Evolutionary conservation across 2,888 invertebrate species (phyloP), one percentile per base, ranked within the genome.

Genomic region (Xylocampa areola): DNA sequence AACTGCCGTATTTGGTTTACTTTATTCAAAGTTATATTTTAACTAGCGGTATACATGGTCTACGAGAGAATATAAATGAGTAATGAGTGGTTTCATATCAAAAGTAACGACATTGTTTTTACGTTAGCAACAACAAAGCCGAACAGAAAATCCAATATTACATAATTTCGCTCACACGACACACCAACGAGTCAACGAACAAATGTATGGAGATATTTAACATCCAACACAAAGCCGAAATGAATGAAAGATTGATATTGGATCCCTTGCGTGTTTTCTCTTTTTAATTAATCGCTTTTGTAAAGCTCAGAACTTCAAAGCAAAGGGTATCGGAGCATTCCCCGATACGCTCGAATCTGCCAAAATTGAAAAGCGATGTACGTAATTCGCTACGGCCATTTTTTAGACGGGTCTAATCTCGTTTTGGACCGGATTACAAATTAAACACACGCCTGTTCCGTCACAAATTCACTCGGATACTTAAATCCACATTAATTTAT

Each of bases 281-380:
- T 80, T 87, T 86, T 86, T 84, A 86, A 87, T 87, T 85, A 87
- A 84, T 86, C 79, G 78, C 82, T 79, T 78, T 85, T 85, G 80
- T 77, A 77, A 77, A 80, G 72, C 77, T 72, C 69, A 64, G 55
- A 72, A 80, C 79, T 79, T 84, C 85, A 85, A 83, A 86, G 82
- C 80, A 80, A 81, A 80, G 79, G 82, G 78, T 79, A 76, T 75
- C 57, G 53, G 64, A 64, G 68, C 78, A 74, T 72, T 72, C 60
- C 52, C 65, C 69, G 71, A 76, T 73, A 76, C 75, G 71, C 73
- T 77, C 68, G 68, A 68, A 68, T 70, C 60, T 59, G 63, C 49
- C 62, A 64, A 75, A 79, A 76, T 78, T 73, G 73, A 73, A 80
- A 76, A 70, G 59, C 73, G 43, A 53, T 65, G 61, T 69, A 68